These are phyloP conservation scores for Crambe crambe DNA, from an alignment of 37 sponge, comb jelly and placozoan species.

Conservation along the genomic window DNA sequence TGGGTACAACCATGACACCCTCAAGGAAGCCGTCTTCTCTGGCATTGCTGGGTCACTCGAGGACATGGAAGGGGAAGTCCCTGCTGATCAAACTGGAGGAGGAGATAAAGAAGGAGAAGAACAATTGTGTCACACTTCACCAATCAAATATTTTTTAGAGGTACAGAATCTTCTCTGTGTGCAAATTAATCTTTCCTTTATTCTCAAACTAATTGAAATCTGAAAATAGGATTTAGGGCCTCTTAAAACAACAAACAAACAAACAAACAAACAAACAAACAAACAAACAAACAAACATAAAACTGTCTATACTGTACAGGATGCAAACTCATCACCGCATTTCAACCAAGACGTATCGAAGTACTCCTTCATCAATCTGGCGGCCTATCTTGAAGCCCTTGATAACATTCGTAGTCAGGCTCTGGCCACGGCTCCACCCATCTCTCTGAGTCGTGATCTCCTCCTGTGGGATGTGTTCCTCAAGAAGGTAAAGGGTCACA, in stretches of 20 bases:
- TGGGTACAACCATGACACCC: slow-evolving; percentile 5
- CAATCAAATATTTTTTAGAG: slow-evolving; percentile 53
- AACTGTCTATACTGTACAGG: too few relatives aligned
- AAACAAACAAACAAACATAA: too few relatives aligned
- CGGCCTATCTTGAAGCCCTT: slow-evolving; percentile 27
- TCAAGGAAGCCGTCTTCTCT: slow-evolving; percentile 13
- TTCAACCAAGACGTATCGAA: slow-evolving; percentile 26
- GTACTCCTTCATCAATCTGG: slow-evolving; percentile 28
- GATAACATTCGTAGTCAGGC: background rate
- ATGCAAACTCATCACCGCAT: slow-evolving; percentile 25
- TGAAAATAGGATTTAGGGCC: background rate
- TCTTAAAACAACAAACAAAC: too few relatives aligned
- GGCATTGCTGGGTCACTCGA: slow-evolving; percentile 12
- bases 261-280: too few relatives aligned
- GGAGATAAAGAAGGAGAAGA: slow-evolving; percentile 16
- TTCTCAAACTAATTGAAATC: background rate
- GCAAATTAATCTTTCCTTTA: too few relatives aligned
- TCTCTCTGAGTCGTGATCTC: slow-evolving; percentile 14
- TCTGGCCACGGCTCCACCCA: background rate
- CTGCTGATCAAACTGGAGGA: slow-evolving; percentile 9
- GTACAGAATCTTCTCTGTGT: too few relatives aligned
- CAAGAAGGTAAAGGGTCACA: slow-evolving; percentile 29
- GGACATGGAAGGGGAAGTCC: slow-evolving; percentile 10
- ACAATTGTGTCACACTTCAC: slow-evolving; percentile 16
- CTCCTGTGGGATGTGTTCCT: slow-evolving; percentile 21